phyloP scores from a whole-genome alignment of 2,888 invertebrate species.

The Rotaria sp. region DNA sequence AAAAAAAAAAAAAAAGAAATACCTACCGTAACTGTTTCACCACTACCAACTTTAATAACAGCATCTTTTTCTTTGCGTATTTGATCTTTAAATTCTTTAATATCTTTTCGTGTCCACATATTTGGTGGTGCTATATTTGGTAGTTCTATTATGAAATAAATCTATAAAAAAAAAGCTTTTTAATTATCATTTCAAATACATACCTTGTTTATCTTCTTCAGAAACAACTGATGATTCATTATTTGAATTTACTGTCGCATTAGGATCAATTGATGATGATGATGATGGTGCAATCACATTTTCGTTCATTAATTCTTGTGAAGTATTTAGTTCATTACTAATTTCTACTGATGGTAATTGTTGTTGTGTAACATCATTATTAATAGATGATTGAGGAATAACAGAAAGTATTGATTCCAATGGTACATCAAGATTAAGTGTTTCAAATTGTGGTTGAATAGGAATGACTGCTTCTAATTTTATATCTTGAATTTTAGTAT shows the following conservation, averaged over 20 bases:
- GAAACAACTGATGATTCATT: background rate
- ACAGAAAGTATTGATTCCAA: background rate
- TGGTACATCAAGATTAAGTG: background rate
- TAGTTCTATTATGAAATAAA: conserved; percentile 36
- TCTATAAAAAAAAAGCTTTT: too few species aligned
- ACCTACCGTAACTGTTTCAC: conserved; percentile 86
- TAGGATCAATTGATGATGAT: background rate
- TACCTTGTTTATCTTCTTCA: background rate
- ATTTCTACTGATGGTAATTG: background rate
- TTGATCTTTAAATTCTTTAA: conserved; percentile 79
- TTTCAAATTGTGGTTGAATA: background rate
- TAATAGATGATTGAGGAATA: background rate
- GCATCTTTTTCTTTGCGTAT: conserved; percentile 75
- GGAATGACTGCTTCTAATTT: background rate
- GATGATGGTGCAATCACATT: background rate
- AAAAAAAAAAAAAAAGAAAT: background rate
- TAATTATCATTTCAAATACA: background rate
- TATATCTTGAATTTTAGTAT: background rate
- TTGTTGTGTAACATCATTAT: background rate
- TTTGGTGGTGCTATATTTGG: conserved; percentile 64
- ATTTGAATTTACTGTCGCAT: background rate
- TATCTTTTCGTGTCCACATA: conserved; percentile 89
- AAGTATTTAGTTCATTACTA: background rate
- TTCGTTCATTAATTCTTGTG: background rate
- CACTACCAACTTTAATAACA: conserved; percentile 85